Evolutionary conservation across 2,113 vertebrate genomes (phyloP).

Genomic region (Turnix velox): DNA sequence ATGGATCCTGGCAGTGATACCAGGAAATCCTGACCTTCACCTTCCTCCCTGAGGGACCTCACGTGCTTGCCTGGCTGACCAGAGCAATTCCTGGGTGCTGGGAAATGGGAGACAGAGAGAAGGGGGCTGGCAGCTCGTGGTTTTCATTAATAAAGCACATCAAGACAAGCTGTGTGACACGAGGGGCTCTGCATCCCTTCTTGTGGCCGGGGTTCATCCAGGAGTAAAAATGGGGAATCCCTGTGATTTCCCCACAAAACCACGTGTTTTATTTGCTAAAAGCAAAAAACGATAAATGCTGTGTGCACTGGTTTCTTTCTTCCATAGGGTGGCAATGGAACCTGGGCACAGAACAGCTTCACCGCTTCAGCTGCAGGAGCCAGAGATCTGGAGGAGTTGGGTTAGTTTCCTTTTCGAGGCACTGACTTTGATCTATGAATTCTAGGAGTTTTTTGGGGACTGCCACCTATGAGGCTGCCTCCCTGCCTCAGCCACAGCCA

Average conservation of each 20-base stretch:
- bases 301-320: constrained; percentile 59
- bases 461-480: background rate
- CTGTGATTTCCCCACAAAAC: background rate
- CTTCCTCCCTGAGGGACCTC: background rate
- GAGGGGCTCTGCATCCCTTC: background rate
- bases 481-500: background rate
- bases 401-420: background rate
- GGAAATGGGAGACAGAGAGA: background rate
- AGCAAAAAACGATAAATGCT: background rate
- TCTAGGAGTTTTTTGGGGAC: background rate
- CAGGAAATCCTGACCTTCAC: background rate
- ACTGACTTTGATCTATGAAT: constrained; percentile 21
- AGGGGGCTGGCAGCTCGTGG: background rate
- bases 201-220: background rate
- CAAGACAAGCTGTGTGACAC: rapidly evolving
- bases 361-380: background rate
- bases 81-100: background rate
- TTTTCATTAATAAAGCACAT: background rate
- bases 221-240: background rate
- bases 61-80: background rate
- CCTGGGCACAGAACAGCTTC: constrained; percentile 1
- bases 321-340: constrained; percentile 58
- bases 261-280: background rate
- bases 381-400: background rate
- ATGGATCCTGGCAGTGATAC: background rate